A percentile compares a stretch with the other conserved stretches of the same genome.
Conservation (phyloP, 2,113 vertebrate species). For the Phrynosoma platyrhinos region DNA sequence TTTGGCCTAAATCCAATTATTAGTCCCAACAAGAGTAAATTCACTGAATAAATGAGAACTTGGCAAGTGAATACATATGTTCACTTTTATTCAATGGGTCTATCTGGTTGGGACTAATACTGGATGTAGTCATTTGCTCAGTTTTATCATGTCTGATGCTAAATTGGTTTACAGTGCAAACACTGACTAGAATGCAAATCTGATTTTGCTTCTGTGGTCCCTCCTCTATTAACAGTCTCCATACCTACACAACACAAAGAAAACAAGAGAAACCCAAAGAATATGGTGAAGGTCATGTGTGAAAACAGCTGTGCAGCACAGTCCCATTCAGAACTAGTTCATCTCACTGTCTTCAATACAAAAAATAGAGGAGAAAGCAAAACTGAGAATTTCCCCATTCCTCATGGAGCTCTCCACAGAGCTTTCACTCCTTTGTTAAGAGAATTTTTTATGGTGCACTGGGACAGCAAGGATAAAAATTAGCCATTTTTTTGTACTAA, state of each 20-base stretch:
- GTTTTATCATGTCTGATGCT: background rate
- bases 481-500: background rate
- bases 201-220: background rate
- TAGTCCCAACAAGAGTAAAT: no score
- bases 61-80: no score
- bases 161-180: background rate
- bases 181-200: background rate
- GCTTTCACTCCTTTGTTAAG: background rate
- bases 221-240: background rate
- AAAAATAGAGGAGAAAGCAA: no score
- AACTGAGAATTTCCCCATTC: background rate
- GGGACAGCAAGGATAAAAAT: background rate
- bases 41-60: no score
- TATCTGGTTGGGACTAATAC: no score
- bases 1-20: no score
- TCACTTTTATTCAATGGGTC: no score
- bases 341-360: no score
- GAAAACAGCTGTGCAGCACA: background rate
- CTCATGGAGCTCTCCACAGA: background rate
- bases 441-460: background rate
- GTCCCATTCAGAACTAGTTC: background rate
- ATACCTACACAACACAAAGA: background rate
- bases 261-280: background rate
- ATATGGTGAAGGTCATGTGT: background rate
- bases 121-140: background rate